phyloP scores from a whole-genome alignment of 2,888 invertebrate species.

The Eueremaeus valkanovi region DNA sequence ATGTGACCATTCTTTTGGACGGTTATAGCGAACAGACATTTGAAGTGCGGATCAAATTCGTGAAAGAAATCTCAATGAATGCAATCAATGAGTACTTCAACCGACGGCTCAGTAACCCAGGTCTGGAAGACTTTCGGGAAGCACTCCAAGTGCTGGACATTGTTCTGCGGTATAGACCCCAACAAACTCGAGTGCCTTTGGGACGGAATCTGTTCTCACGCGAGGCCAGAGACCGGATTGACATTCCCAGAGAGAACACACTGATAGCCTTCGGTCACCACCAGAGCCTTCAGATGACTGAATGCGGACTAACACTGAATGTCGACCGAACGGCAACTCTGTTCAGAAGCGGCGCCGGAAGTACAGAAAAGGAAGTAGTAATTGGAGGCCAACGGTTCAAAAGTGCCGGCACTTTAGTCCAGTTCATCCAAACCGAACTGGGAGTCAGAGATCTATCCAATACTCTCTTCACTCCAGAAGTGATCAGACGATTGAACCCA shows the following conservation, averaged over 20 bases:
- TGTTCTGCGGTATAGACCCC: background rate
- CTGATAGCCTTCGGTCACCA: background rate
- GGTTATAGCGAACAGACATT: background rate
- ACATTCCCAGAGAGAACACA: background rate
- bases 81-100: background rate
- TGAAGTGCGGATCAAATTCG: background rate
- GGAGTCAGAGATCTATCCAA: no score
- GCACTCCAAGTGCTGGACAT: background rate
- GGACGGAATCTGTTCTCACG: background rate
- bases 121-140: background rate
- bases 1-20: background rate
- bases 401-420: background rate
- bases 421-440: background rate
- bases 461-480: background rate
- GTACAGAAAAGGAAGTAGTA: background rate
- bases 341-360: background rate
- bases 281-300: background rate
- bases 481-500: background rate
- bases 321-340: background rate
- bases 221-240: background rate
- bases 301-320: background rate
- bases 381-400: background rate
- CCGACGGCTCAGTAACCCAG: background rate
- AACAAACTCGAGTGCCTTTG: background rate
- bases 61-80: background rate